Evolutionary conservation across 2,113 vertebrate species (phyloP).

Genomic region (Girardinichthys multiradiatus): DNA sequence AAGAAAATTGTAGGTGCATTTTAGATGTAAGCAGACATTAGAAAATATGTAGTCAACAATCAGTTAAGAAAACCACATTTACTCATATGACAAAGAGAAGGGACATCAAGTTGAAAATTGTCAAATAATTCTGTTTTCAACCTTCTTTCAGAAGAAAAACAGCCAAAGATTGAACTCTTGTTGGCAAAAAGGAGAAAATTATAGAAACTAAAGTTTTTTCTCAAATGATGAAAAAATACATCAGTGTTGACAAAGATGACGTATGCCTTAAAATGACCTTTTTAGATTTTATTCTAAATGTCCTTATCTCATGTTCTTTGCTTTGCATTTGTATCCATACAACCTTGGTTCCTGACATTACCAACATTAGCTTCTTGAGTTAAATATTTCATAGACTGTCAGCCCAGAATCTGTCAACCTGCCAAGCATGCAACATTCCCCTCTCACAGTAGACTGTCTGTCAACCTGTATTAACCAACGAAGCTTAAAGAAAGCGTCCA

Average conservation of each 20-base stretch:
- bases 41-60: too few species aligned
- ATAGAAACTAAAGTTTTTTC: not conserved
- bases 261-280: not conserved
- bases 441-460: conserved; percentile 78
- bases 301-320: not conserved
- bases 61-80: too few species aligned
- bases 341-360: conserved; percentile 65
- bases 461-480: conserved; percentile 80
- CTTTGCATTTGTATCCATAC: conserved; percentile 20
- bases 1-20: too few species aligned
- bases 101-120: too few species aligned
- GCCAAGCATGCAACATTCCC: conserved; percentile 79
- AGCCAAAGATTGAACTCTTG: too few species aligned
- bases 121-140: too few species aligned
- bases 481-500: conserved; percentile 63
- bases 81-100: too few species aligned
- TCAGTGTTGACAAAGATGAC: not conserved
- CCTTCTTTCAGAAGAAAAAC: too few species aligned
- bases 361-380: conserved; percentile 77
- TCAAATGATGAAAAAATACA: not conserved
- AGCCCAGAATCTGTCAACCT: conserved; percentile 83
- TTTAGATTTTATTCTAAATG: not conserved
- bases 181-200: too few species aligned
- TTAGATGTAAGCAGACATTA: too few species aligned
- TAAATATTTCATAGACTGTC: conserved; percentile 89